A percentile compares a stretch with the other conserved stretches of the same genome.
phyloP scores from a whole-genome alignment of 2,113 vertebrate genomes.

The Cnemophilus loriae region DNA sequence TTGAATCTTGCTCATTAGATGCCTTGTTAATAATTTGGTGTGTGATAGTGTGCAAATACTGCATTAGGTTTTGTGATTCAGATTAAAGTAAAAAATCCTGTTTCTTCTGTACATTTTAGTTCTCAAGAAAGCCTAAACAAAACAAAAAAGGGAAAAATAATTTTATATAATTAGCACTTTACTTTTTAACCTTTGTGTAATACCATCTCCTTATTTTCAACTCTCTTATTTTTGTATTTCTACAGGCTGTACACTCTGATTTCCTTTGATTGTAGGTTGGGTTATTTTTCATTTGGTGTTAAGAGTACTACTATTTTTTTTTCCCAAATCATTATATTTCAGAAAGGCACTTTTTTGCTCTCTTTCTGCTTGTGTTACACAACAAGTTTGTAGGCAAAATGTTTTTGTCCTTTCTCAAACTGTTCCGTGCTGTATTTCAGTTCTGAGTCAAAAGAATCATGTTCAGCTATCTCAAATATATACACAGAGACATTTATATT shows the following conservation, averaged over 20 bases:
- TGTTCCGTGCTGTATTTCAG: not conserved
- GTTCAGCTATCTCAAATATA: not conserved
- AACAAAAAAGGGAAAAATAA: accelerated
- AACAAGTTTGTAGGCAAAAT: not conserved
- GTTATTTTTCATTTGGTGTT: not conserved
- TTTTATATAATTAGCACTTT: not conserved
- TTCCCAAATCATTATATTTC: not conserved
- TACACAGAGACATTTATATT: not conserved
- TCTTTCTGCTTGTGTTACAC: not conserved
- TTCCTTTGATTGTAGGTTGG: not conserved
- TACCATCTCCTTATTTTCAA: not conserved
- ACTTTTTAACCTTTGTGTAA: not conserved
- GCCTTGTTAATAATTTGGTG: not conserved
- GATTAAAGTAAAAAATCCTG: not conserved
- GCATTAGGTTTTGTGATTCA: not conserved
- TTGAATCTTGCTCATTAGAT: not conserved
- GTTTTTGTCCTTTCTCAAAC: not conserved
- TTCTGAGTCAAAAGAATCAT: not conserved
- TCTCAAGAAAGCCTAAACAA: not conserved
- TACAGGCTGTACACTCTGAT: not conserved
- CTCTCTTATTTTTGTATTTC: not conserved
- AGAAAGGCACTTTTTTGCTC: not conserved
- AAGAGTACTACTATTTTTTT: not conserved
- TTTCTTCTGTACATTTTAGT: not conserved
- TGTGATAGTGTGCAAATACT: not conserved